Evolutionary conservation across 2,113 vertebrate species (phyloP), one percentile per base, ranked within the genome.

Genomic region (Dicaeum eximium): DNA sequence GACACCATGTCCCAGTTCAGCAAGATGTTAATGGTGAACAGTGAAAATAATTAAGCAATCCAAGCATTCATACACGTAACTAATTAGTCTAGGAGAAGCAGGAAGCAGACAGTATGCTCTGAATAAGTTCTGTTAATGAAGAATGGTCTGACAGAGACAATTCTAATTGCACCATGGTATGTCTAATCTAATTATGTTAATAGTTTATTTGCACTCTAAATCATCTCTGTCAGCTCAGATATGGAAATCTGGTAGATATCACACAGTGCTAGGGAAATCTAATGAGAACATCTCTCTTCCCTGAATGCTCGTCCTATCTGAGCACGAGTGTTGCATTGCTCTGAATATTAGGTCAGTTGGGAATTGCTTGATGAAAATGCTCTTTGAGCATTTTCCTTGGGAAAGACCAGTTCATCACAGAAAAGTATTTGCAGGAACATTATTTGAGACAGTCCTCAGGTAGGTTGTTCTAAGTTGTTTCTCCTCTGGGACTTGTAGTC

Each of bases 141-240:
- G 74, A 96, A 96, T 90, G 38, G 72, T 73, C 92, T 94, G 88
- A 94, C 72, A 90, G 86, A 83, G 51, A 47, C 8, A 6, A 92
- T 86, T 90, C 51, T 96, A 88, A 90, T 93, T 96, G 75, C 85
- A 84, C 71, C 62, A 42, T 54, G 23, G 51, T 93, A 71, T 88
- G 82, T 88, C 92, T 96, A 93, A 92, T 93, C 86, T 93, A 88
- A 94, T 94, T 95, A 95, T 84, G 86, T 64, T 88, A 97, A 95
- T 93, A 90, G 77, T 78, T 91, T 94, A 93, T 94, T 92, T 92
- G 91, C 64, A 74, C 60, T 92, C 83, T 95, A 95, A 96, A 94
- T 94, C 91, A 86, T 92, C 31, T 33, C 40, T 93, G 80, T 94
- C 88, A 92, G 60, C 24, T 71, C 54, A 91, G 60, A 92, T 78